Percentiles rank a stretch among this genome's conserved stretches.
phyloP scores from a whole-genome alignment of 2,888 invertebrate species.

The Boloria euphrosyne region DNA sequence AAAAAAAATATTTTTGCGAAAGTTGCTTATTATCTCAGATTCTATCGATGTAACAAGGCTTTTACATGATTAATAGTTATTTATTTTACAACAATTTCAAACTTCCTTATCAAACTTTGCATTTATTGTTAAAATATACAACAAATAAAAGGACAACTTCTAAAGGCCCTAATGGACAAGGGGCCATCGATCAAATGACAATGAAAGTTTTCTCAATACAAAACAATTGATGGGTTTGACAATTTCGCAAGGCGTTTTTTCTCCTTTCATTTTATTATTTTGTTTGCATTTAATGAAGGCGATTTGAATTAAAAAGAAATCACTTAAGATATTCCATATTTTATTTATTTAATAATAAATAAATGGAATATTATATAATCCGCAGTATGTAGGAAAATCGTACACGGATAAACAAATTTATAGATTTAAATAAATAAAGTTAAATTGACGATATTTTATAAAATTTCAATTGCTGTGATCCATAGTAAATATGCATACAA shows the following conservation, averaged over 20 bases:
- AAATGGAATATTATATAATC: too few relatives aligned
- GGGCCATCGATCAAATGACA: slow-evolving; percentile 79
- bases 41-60: slow-evolving; percentile 19
- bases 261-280: slow-evolving; percentile 54
- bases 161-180: slow-evolving; percentile 78
- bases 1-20: not conserved
- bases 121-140: slow-evolving; percentile 69
- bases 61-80: slow-evolving; percentile 63
- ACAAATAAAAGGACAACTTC: slow-evolving; percentile 77
- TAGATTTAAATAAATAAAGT: too few relatives aligned
- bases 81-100: slow-evolving; percentile 58
- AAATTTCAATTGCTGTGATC: too few relatives aligned
- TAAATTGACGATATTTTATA: too few relatives aligned
- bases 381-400: too few relatives aligned
- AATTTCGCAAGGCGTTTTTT: slow-evolving; percentile 58
- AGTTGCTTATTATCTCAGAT: not conserved
- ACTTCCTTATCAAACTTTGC: slow-evolving; percentile 63
- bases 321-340: too few relatives aligned
- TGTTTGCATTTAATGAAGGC: slow-evolving; percentile 49
- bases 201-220: slow-evolving; percentile 73
- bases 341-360: too few relatives aligned
- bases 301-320: slow-evolving; percentile 12
- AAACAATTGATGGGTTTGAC: slow-evolving; percentile 68
- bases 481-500: too few relatives aligned
- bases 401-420: too few relatives aligned